phyloP scores from a whole-genome alignment of 2,113 vertebrate genomes.

The Podarcis raffonei region DNA sequence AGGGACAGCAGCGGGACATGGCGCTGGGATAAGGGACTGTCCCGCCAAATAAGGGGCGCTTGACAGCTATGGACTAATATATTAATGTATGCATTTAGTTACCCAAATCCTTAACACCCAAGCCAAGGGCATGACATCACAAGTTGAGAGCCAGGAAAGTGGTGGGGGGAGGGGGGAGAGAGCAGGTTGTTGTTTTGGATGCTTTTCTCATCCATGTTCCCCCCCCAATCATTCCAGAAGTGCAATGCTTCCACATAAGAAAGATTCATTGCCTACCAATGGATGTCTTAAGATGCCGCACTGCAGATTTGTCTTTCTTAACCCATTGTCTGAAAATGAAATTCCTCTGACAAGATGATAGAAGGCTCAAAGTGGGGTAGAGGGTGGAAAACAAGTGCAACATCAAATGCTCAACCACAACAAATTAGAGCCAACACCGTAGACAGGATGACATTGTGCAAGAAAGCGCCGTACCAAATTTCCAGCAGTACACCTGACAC shows the following conservation, averaged over 20 bases:
- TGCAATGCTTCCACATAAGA: slow-evolving; percentile 68
- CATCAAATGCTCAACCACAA: slow-evolving; percentile 55
- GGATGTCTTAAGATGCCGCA: slow-evolving; percentile 71
- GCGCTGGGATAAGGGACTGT: no score
- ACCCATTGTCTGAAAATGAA: slow-evolving; percentile 69
- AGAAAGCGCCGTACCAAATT: slow-evolving; percentile 25
- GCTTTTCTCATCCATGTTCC: slow-evolving; percentile 53
- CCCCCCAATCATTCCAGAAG: slow-evolving; percentile 56
- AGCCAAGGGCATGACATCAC: neutral
- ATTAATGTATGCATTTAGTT: no score
- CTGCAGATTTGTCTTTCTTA: slow-evolving; percentile 75
- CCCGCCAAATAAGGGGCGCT: no score
- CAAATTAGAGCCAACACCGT: slow-evolving; percentile 48
- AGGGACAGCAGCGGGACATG: no score
- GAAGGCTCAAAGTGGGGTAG: slow-evolving; percentile 52
- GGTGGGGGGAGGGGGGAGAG: neutral
- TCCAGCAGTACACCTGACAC: slow-evolving; percentile 35
- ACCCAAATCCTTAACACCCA: no score
- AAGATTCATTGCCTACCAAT: slow-evolving; percentile 69
- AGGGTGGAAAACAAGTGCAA: slow-evolving; percentile 41
- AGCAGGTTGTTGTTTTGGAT: slow-evolving; percentile 46
- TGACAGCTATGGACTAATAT: no score
- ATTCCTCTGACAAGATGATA: slow-evolving; percentile 76
- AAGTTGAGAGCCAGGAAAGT: slow-evolving; percentile 53
- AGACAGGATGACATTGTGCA: slow-evolving; percentile 33